A percentile compares a stretch with the other conserved stretches of the same genome.
Evolutionary conservation across 1,140 invertebrate species (phyloP).

Genomic region (Idris sp.): DNA sequence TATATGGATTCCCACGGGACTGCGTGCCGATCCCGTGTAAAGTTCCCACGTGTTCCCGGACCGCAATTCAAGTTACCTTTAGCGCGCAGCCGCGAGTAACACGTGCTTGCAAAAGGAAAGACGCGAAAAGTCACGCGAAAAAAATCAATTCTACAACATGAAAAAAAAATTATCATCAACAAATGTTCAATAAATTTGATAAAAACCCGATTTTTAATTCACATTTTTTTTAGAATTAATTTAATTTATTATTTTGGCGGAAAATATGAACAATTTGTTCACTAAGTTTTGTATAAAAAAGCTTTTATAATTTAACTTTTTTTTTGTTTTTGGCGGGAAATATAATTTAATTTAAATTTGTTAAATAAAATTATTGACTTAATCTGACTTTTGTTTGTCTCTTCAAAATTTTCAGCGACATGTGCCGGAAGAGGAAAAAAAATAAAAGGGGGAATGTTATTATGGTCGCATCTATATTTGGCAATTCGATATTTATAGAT

Average conservation of each 20-base stretch:
- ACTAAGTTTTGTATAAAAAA: too few species aligned
- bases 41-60: conserved; percentile 73
- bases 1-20: conserved; percentile 71
- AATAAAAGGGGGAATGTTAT: conserved; percentile 45
- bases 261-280: too few species aligned
- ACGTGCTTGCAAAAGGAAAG: conserved; percentile 50
- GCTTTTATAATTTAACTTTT: too few species aligned
- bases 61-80: conserved; percentile 66
- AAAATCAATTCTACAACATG: too few species aligned
- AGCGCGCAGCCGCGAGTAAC: conserved; percentile 66
- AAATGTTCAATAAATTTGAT: too few species aligned
- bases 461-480: conserved; percentile 50
- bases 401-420: conserved; percentile 40
- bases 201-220: too few species aligned
- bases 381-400: conserved; percentile 9
- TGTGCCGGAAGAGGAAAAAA: conserved; percentile 56
- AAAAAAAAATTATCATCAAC: too few species aligned
- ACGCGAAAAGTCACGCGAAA: conserved; percentile 41
- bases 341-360: too few species aligned
- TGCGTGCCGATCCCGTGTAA: conserved; percentile 57
- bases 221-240: neutral
- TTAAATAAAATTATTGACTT: too few species aligned
- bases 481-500: conserved; percentile 56
- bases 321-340: too few species aligned
- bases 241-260: too few species aligned